These are phyloP conservation scores for Australoheros scitulus DNA, from an alignment of 2,113 vertebrate genomes.

Conservation along the genomic window DNA sequence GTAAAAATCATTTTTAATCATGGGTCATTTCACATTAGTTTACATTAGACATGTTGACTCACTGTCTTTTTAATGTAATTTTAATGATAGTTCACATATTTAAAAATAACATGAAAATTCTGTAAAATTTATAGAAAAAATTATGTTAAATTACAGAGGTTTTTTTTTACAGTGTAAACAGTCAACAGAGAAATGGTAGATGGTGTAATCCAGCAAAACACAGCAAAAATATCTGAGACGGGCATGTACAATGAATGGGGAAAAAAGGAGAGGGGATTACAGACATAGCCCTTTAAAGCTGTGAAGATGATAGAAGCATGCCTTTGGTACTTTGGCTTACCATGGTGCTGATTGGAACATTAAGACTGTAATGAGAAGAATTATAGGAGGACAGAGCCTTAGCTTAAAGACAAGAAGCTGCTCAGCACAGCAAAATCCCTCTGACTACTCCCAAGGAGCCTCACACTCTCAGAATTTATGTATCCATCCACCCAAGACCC, in stretches of 20 bases:
- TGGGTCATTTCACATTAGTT: too few relatives aligned
- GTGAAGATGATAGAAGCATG: neutral
- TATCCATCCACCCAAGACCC: neutral
- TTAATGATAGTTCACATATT: too few relatives aligned
- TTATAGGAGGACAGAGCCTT: conserved; percentile 46
- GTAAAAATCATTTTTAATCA: too few relatives aligned
- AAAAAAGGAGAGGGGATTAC: neutral
- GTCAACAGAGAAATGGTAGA: neutral
- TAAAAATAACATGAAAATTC: too few relatives aligned
- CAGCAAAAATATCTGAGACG: neutral
- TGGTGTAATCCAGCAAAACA: neutral
- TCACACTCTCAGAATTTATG: neutral
- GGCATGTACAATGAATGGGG: neutral
- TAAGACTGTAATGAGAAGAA: conserved; percentile 58
- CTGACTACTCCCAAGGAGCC: neutral
- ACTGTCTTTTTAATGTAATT: too few relatives aligned
- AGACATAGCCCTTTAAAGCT: conserved; percentile 11
- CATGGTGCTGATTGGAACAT: conserved; percentile 50
- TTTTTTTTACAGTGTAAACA: neutral
- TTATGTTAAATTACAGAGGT: too few relatives aligned
- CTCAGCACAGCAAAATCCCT: conserved; percentile 34
- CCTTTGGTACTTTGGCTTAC: conserved; percentile 26
- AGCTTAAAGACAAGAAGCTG: conserved; percentile 43
- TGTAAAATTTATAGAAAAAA: too few relatives aligned
- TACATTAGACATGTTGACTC: too few relatives aligned